phyloP scores from a whole-genome alignment of 2,888 invertebrate genomes.

The Troides oblongomaculatus region DNA sequence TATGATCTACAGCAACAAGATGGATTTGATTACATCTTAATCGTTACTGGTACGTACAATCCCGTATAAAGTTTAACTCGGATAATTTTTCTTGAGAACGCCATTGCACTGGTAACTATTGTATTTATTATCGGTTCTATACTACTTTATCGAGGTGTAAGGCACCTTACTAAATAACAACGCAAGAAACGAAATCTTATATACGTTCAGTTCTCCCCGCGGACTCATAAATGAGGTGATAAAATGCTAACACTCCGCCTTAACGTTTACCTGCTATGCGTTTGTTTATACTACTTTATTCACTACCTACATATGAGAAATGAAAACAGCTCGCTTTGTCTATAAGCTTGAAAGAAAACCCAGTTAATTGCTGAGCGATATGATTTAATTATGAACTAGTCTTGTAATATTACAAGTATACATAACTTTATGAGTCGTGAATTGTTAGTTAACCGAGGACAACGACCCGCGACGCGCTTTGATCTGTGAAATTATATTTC shows the following conservation, averaged over 20 bases:
- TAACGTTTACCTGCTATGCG: conserved; percentile 49
- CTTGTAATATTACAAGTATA: conserved; percentile 6
- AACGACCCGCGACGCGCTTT: neutral
- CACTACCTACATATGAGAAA: conserved; percentile 39
- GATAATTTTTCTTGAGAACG: neutral
- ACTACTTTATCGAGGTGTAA: neutral
- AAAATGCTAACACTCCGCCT: conserved; percentile 53
- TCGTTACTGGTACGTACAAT: no score
- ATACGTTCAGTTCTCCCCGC: conserved; percentile 48
- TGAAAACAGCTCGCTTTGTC: conserved; percentile 27
- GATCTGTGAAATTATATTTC: conserved; percentile 9
- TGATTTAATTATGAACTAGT: neutral
- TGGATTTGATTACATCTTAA: no score
- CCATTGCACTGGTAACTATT: neutral
- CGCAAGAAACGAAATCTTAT: conserved; percentile 48
- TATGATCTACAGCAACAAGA: no score
- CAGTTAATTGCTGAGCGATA: neutral
- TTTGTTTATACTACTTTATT: conserved; percentile 50
- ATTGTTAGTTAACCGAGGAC: neutral
- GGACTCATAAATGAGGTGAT: conserved; percentile 58
- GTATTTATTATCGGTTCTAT: neutral
- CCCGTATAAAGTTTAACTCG: no score
- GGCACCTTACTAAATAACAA: conserved; percentile 35
- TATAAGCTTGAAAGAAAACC: conserved; percentile 8
- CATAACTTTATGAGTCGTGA: conserved; percentile 5